phyloP scores from a whole-genome alignment of 2,797 vertebrate species.

The Gymnothorax javanicus region DNA sequence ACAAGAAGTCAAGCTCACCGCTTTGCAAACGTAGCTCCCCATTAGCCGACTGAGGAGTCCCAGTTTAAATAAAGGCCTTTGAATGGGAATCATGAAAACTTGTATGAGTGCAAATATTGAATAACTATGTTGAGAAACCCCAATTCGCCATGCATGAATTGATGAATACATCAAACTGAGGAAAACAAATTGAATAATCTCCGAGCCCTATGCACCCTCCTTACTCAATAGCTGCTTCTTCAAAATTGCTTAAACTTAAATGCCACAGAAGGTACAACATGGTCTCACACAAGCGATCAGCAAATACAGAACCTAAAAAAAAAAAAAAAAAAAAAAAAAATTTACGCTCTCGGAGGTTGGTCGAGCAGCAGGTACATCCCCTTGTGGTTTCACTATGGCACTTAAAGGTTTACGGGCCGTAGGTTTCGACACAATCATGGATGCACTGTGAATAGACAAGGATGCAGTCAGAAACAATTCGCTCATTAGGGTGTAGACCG shows the following conservation, averaged over 20 bases:
- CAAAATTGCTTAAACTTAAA: not conserved
- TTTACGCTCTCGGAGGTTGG: constrained; percentile 30
- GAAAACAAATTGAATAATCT: not conserved
- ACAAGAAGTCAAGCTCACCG: not conserved
- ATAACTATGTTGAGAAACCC: not conserved
- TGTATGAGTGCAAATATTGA: not conserved
- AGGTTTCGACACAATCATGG: not conserved
- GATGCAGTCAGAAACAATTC: not conserved
- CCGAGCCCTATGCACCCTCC: not conserved
- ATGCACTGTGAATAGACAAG: constrained; percentile 10
- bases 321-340: not conserved
- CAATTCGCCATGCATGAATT: not conserved
- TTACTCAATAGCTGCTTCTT: not conserved
- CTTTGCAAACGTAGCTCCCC: not conserved
- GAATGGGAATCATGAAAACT: not conserved
- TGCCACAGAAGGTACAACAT: not conserved
- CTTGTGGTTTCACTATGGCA: constrained; percentile 21
- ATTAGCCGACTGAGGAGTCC: not conserved
- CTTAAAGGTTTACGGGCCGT: constrained; percentile 12
- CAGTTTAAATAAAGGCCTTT: not conserved
- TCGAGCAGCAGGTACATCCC: not conserved
- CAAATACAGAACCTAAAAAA: not conserved
- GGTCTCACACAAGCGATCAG: not conserved
- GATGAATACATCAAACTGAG: not conserved
- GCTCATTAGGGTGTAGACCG: not conserved